Evolutionary conservation across 2,888 invertebrate species (phyloP), one percentile per base, ranked within the genome.

Genomic region (Amphipyra tragopoginis): DNA sequence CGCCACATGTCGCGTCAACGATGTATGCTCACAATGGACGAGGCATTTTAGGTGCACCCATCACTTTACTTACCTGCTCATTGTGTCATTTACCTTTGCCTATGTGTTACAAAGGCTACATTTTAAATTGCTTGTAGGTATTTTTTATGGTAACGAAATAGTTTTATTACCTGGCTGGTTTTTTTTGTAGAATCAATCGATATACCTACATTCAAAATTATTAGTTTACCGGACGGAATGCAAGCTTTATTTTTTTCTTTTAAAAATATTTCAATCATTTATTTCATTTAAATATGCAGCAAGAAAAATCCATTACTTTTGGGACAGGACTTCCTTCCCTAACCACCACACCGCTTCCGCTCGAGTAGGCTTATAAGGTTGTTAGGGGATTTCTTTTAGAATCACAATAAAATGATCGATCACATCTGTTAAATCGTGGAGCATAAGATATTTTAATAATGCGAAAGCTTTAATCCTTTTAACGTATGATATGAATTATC

Each of bases 1-100:
- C 86, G 82, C 88, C 89, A 90, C 88, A 90, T 91, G 89, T 90
- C 86, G 87, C 81, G 81, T 74, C 84, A 75, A 78, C 77, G 81
- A 86, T 83, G 80, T 80, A 58, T 53, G 63, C 54, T 82, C 77
- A 88, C 85, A 86, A 87, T 86, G 85, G 85, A 85, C 81, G 81
- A 63, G 84, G 83, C 77, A 81, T 80, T 80, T 75, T 75, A 72
- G 73, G 77, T 21, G 21, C 65, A 56, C 49, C 62, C 52, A 63
- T 62, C 49, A 58, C 52, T 59, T 57, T 48, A 52, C 38, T 38
- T 69, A 73, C 68, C 64, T 72, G 54, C 53, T 40, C 64, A 57
- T 56, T 51, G 53, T 57, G 61, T 60, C 63, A 66, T 65, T 65
- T 63, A 67, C 52, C 54, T 65, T 65, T 63, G 65, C 52, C 54